Evolutionary conservation across 2,888 invertebrate species (phyloP), one percentile per base, ranked within the genome.

Genomic region (Drosophila phalerata): DNA sequence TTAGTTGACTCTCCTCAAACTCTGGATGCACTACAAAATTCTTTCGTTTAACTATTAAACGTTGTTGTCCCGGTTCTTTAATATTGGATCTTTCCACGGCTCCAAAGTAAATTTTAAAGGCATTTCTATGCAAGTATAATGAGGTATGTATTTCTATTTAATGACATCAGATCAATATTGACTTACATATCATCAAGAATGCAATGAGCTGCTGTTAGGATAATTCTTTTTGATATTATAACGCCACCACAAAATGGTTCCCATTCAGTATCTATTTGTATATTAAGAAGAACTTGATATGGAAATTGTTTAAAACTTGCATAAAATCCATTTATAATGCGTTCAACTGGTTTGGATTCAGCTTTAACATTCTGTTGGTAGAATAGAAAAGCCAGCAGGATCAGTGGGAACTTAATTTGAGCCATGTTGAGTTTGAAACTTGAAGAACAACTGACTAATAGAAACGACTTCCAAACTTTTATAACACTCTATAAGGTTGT

Each of bases 141-240:
- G 5, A 1, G 1, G 13, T 17, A 2, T 11, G 15, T 8, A 30
- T 30, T 9, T 30, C 9, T 9, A 30, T 30, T 8, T 10, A 1
- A 9, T 9, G 30, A 10, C 9, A 30, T 2, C 1, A 8, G 8
- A 30, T 30, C 8, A 8, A 30, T 9, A 10, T 10, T 10, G 3
- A 28, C 34, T 38, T 32, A 56, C 40, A 8, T 0, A 13, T 28
- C 9, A 0, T n/a, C 0, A 0, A 2, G 0, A 0, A 70, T 19
- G 2, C 70, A 70, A 57, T 69, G 69, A 11, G 70, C 70, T 38
- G 70, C 70, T 3, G 70, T 69, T 0, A 70, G 19, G 1, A 70
- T 19, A 4, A 47, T 32, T 17, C 32, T 15, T 1, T 48, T 38
- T 2, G 70, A 70, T 10, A 69, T 53, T 19, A 70, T 32, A 9